Base-by-base conservation (phyloP, 2,888 invertebrate genomes). In the Sisyra terminalis region DNA sequence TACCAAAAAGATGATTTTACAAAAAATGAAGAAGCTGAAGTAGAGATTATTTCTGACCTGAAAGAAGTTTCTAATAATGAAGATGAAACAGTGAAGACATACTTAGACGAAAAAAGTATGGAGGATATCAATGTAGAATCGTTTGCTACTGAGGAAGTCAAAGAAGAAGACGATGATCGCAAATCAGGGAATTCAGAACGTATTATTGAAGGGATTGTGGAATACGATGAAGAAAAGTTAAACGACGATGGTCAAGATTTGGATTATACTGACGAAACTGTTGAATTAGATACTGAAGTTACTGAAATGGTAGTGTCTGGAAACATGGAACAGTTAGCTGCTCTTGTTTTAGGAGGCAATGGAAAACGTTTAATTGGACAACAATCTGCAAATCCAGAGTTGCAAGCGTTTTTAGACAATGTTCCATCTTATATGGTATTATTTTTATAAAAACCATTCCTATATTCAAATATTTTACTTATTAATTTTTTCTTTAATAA, bases 261-360 rank as follows among this genome's bases (percentile, higher is more conserved):
- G 44, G 61, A 56, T 2, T 57, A 57, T 29, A 60, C 60, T 10
- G 59, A 71, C 45, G 70, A 71, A 48, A 24, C 3, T 24, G 24
- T 24, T 5, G 24, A 24, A 24, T 24, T 24, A 7, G 24, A 24
- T 7, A 24, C 24, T 24, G 78, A 78, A 57, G 70, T 83, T 32
- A 67, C 71, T 44, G 68, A 71, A 49, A 66, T 84, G 50, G 73
- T 85, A 41, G 73, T 75, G 51, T 67, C 70, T 48, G 79, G 86
- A 7, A 88, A 88, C 56, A 81, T 93, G 78, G 90, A 89, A 57
- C 82, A 86, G 65, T 65, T 94, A 53, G 93, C 93, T 17, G 75
- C 84, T 41, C 66, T 93, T 52, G 89, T 94, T 10, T 66, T 94
- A 15, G 85, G 84, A 52, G 93, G 93, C 3, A 83, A 90, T 55